Percentiles rank a stretch among this genome's conserved stretches.
Conservation (phyloP, 2,797 vertebrate species). For the Capromys pilorides region DNA sequence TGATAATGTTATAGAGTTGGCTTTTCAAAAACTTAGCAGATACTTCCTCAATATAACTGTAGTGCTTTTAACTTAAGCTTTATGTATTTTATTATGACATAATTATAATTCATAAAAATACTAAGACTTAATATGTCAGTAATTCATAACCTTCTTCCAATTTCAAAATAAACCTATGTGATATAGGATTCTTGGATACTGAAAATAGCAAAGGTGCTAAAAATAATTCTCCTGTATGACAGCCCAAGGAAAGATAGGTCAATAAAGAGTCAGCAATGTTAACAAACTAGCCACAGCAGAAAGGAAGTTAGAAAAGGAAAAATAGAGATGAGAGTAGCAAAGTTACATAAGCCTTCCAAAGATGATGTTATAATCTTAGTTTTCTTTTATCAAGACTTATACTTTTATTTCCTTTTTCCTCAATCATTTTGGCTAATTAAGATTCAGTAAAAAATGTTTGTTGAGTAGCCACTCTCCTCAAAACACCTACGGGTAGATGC, state of each 20-base stretch:
- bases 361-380: constrained; percentile 17
- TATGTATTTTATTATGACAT: constrained; percentile 42
- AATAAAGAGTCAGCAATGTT: constrained; percentile 15
- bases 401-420: constrained; percentile 34
- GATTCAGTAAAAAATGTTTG: constrained; percentile 50
- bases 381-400: constrained; percentile 54
- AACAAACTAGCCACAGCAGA: constrained; percentile 26
- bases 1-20: background rate
- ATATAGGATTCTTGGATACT: background rate
- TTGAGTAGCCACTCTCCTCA: background rate
- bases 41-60: constrained; percentile 12
- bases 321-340: background rate
- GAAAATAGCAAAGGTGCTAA: constrained; percentile 18
- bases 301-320: constrained; percentile 31
- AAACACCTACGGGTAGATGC: background rate
- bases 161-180: constrained; percentile 33
- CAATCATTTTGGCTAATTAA: constrained; percentile 43
- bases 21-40: constrained; percentile 52
- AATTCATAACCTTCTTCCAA: constrained; percentile 23
- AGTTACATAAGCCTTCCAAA: background rate
- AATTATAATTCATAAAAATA: constrained; percentile 63
- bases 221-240: constrained; percentile 23
- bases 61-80: constrained; percentile 44
- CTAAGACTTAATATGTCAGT: background rate
- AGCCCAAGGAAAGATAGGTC: constrained; percentile 7